These are phyloP conservation scores for Paragorgia papillata DNA, from an alignment of 92 coral and sea anemone genomes.

Conservation along the genomic window DNA sequence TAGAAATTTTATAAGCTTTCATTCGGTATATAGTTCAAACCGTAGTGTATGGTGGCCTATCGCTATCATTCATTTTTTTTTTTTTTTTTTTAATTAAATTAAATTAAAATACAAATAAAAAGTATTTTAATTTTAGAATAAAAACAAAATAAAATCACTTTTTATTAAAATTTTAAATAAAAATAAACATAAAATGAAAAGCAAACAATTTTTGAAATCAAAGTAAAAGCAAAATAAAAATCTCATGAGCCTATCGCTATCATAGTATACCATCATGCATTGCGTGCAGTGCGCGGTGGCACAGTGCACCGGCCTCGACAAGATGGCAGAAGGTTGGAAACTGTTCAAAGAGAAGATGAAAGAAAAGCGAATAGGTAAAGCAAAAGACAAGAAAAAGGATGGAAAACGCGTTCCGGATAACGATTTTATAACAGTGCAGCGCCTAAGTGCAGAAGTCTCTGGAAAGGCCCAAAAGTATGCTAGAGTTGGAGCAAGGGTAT, in stretches of 20 bases:
- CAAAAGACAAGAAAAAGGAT: not conserved
- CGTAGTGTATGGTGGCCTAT: constrained; percentile 10
- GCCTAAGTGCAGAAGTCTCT: constrained; percentile 13
- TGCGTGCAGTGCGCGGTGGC: not conserved
- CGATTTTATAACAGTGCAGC: constrained; percentile 4
- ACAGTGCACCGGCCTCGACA: not conserved
- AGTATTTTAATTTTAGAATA: constrained; percentile 25
- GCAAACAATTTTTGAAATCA: not conserved
- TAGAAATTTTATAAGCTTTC: no score
- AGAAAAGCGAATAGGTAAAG: not conserved
- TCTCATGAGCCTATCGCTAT: constrained; percentile 22
- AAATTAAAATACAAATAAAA: constrained; percentile 7
- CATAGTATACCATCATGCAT: constrained; percentile 40
- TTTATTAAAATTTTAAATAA: not conserved
- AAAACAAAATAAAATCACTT: constrained; percentile 15
- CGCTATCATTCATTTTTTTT: not conserved
- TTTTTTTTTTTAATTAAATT: not conserved
- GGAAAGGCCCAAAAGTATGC: constrained; percentile 38
- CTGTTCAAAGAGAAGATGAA: not conserved
- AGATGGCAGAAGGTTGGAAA: not conserved
- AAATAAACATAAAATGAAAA: constrained; percentile 7
- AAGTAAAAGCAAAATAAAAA: not conserved
- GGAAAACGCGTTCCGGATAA: not conserved
- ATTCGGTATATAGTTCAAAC: no score
- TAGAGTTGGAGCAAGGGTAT: constrained; percentile 19